A percentile compares a stretch with the other conserved stretches of the same genome.
Evolutionary conservation across 2,113 vertebrate species (phyloP).

Genomic region (Psilopogon haemacephalus): DNA sequence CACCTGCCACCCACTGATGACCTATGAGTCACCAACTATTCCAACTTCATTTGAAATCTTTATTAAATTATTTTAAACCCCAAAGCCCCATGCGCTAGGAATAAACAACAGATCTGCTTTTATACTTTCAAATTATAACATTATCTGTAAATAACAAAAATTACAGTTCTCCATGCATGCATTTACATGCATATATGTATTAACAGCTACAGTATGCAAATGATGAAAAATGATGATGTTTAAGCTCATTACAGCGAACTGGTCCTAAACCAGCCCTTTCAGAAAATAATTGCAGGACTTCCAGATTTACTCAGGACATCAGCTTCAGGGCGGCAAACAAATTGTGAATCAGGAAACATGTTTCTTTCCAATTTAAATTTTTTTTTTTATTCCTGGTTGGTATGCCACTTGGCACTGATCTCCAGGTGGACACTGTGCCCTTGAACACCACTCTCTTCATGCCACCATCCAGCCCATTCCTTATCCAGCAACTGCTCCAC

Average conservation of each 20-base stretch:
- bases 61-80: constrained; percentile 92
- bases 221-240: not conserved
- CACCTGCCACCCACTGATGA: constrained; percentile 92
- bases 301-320: not conserved
- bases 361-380: not conserved
- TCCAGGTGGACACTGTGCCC: too few relatives aligned
- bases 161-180: not conserved
- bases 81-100: constrained; percentile 76
- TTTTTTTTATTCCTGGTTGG: not conserved
- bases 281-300: not conserved
- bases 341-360: not conserved
- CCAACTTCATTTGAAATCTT: constrained; percentile 86
- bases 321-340: not conserved
- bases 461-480: too few relatives aligned
- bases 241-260: not conserved
- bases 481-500: too few relatives aligned
- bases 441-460: too few relatives aligned
- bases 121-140: constrained; percentile 55
- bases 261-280: not conserved
- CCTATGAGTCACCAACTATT: constrained; percentile 94
- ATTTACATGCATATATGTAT: not conserved
- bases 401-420: too few relatives aligned
- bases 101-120: constrained; percentile 69
- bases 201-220: not conserved
- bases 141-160: not conserved